phyloP scores from a whole-genome alignment of 2,113 vertebrate species.

The Caranx ignobilis region DNA sequence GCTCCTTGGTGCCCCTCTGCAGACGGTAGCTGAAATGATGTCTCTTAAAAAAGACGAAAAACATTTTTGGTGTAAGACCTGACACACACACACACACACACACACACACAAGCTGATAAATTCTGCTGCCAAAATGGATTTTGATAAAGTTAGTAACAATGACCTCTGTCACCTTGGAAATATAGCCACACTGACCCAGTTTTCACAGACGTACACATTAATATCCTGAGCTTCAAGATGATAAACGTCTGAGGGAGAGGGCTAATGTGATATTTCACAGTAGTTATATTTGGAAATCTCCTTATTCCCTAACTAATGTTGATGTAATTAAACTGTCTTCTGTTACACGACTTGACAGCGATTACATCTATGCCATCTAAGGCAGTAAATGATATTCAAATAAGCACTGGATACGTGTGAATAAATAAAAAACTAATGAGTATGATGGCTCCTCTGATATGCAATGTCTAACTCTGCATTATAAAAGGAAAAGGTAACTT shows the following conservation, averaged over 20 bases:
- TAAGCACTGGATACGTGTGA: conserved; percentile 26
- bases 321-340: conserved; percentile 66
- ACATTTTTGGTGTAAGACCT: conserved; percentile 48
- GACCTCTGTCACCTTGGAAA: conserved; percentile 57
- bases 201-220: conserved; percentile 34
- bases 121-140: conserved; percentile 55
- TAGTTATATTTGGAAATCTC: conserved; percentile 44
- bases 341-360: conserved; percentile 37
- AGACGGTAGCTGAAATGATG: conserved; percentile 38
- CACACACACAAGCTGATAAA: conserved; percentile 35
- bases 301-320: conserved; percentile 37
- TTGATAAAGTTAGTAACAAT: conserved; percentile 51
- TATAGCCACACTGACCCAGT: conserved; percentile 49
- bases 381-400: conserved; percentile 4
- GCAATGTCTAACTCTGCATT: conserved; percentile 8
- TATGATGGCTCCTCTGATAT: conserved; percentile 5
- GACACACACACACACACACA: conserved; percentile 26
- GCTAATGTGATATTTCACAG: conserved; percentile 49
- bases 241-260: conserved; percentile 25
- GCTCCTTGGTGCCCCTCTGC: conserved; percentile 24
- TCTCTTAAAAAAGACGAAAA: conserved; percentile 35
- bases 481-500: conserved; percentile 21
- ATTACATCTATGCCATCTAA: conserved; percentile 48
- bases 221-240: conserved; percentile 42
- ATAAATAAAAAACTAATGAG: conserved; percentile 26